Conservation (phyloP, 2,888 invertebrate genomes). For the Drosophila yooni region DNA sequence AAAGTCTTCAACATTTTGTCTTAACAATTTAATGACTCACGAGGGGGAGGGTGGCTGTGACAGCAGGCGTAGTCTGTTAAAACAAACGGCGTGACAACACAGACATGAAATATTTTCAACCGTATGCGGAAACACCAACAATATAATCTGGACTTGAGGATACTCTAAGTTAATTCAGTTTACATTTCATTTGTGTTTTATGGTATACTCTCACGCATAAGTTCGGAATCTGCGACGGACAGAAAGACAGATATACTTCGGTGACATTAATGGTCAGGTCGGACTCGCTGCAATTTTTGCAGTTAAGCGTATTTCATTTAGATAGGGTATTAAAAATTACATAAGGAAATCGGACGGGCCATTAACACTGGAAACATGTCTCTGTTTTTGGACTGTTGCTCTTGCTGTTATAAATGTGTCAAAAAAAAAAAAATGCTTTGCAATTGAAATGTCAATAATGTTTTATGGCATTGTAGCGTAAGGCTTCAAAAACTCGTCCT, state of each 20-base stretch:
- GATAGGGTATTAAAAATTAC: slow-evolving; percentile 2
- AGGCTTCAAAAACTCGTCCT: slow-evolving; percentile 49
- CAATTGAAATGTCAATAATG: slow-evolving; percentile 80
- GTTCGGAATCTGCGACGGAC: neutral
- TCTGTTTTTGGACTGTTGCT: neutral
- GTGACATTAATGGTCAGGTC: neutral
- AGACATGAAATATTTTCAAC: slow-evolving; percentile 52
- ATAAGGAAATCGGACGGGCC: slow-evolving; percentile 8
- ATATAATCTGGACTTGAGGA: neutral
- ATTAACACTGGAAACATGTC: slow-evolving; percentile 1
- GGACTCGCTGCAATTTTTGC: too few species aligned
- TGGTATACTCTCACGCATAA: too few species aligned
- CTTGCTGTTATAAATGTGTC: slow-evolving; percentile 19
- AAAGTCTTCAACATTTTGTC: slow-evolving; percentile 43
- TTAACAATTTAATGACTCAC: slow-evolving; percentile 63
- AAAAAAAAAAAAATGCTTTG: slow-evolving; percentile 53
- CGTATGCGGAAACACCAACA: slow-evolving; percentile 14
- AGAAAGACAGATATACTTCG: neutral
- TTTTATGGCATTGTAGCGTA: slow-evolving; percentile 65
- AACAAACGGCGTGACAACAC: slow-evolving; percentile 54
- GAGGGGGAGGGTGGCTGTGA: slow-evolving; percentile 6
- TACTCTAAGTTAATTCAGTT: neutral
- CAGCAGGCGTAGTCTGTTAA: slow-evolving; percentile 20
- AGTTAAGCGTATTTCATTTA: neutral
- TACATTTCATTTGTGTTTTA: neutral